phyloP scores from a whole-genome alignment of 2,888 invertebrate species.

The Phyto melanocephala region DNA sequence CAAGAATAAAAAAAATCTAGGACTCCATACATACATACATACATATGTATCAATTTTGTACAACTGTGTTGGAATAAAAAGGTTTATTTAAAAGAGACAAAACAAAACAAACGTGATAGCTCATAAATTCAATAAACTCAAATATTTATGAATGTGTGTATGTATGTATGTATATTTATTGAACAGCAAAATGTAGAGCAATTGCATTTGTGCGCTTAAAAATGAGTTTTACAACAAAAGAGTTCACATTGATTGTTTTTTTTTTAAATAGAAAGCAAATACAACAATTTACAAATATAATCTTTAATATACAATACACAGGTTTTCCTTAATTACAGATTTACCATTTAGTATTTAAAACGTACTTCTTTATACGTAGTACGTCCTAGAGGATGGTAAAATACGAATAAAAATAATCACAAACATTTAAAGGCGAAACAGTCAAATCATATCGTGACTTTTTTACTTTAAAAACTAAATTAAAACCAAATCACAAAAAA shows the following conservation, averaged over 20 bases:
- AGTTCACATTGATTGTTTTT: background rate
- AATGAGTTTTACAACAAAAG: background rate
- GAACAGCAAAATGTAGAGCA: background rate
- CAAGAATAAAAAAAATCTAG: constrained; percentile 7
- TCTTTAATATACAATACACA: too few relatives aligned
- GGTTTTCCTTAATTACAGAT: too few relatives aligned
- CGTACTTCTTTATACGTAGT: too few relatives aligned
- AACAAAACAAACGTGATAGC: constrained; percentile 31
- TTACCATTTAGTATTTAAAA: too few relatives aligned
- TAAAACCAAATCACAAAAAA: too few relatives aligned
- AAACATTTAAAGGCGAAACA: too few relatives aligned
- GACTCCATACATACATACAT: background rate
- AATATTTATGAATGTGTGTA: background rate
- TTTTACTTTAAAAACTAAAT: too few relatives aligned
- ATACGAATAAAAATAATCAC: too few relatives aligned
- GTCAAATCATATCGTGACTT: too few relatives aligned
- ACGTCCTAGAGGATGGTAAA: too few relatives aligned
- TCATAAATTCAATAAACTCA: constrained; percentile 29
- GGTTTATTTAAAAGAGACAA: background rate
- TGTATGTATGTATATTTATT: background rate
- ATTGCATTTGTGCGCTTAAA: background rate
- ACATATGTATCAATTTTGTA: background rate
- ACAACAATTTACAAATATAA: background rate
- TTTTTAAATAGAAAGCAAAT: background rate
- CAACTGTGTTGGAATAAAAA: too few relatives aligned